Evolutionary conservation across 2,888 invertebrate genomes (phyloP).

Genomic region (Lepidocyrtinus sp.): DNA sequence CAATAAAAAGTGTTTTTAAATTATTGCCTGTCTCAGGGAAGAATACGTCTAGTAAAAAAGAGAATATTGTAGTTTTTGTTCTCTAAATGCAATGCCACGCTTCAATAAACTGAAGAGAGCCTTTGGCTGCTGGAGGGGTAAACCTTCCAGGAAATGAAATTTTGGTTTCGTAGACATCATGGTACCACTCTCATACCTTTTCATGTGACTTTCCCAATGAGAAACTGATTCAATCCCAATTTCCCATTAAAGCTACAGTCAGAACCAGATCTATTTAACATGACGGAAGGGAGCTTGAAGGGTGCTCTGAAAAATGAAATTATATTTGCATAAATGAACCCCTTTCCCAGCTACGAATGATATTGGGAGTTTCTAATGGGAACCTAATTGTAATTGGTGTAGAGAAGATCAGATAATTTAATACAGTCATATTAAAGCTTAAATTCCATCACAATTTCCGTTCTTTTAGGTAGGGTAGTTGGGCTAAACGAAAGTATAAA

Average conservation of each 20-base stretch:
- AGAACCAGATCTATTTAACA: too few relatives aligned
- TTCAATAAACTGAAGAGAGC: neutral
- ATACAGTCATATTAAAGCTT: neutral
- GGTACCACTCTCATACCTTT: neutral
- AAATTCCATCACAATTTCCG: constrained; percentile 47
- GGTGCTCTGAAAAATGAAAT: neutral
- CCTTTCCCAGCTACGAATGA: too few relatives aligned
- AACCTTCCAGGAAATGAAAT: constrained; percentile 25
- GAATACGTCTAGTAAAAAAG: constrained; percentile 13
- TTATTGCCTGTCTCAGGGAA: neutral
- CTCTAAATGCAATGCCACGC: neutral
- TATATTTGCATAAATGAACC: constrained; percentile 22
- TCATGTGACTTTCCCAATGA: neutral
- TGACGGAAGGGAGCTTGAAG: neutral
- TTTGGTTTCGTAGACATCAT: constrained; percentile 1
- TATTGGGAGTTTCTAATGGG: neutral
- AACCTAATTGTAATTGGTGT: neutral
- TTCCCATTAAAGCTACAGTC: too few relatives aligned
- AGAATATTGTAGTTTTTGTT: constrained; percentile 3
- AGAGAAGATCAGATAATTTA: constrained; percentile 15
- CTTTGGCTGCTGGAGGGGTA: neutral
- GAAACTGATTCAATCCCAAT: too few relatives aligned
- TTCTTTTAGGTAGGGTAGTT: neutral
- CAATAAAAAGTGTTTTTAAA: constrained; percentile 24
- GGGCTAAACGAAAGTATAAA: too few relatives aligned